Evolutionary conservation across 1,140 invertebrate species (phyloP).

Genomic region (Copidosoma floridanum): DNA sequence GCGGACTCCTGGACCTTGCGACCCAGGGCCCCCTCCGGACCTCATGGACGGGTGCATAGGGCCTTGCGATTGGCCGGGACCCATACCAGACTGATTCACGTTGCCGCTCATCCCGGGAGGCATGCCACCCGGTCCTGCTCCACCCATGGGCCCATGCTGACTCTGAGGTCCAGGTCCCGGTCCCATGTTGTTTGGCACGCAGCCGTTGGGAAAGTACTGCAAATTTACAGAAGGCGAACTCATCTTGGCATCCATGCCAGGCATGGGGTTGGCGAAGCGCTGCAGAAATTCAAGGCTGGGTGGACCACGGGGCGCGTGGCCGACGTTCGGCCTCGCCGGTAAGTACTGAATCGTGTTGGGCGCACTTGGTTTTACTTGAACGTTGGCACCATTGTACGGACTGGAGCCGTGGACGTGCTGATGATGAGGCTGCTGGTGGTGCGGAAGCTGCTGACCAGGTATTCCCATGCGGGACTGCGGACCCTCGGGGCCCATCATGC

Average conservation of each 20-base stretch:
- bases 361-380: slow-evolving; percentile 92
- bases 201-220: slow-evolving; percentile 70
- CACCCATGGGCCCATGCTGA: slow-evolving; percentile 33
- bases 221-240: slow-evolving; percentile 63
- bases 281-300: slow-evolving; percentile 91
- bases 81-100: slow-evolving; percentile 48
- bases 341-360: slow-evolving; percentile 98
- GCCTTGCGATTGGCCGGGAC: slow-evolving; percentile 35
- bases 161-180: slow-evolving; percentile 27
- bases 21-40: slow-evolving; percentile 36
- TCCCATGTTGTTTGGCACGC: slow-evolving; percentile 49
- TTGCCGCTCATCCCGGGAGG: slow-evolving; percentile 54
- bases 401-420: slow-evolving; percentile 48
- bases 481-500: slow-evolving; percentile 47
- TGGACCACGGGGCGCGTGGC: slow-evolving; percentile 69
- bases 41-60: slow-evolving; percentile 52
- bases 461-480: slow-evolving; percentile 50
- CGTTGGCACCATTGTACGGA: slow-evolving; percentile 78
- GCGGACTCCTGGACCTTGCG: slow-evolving; percentile 28
- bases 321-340: slow-evolving; percentile 80
- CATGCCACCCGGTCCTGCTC: slow-evolving; percentile 31
- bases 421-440: slow-evolving; percentile 29
- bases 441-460: slow-evolving; percentile 43
- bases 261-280: slow-evolving; percentile 77
- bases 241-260: slow-evolving; percentile 71